A percentile compares a stretch with the other conserved stretches of the same genome.
Conservation (phyloP, 2,113 vertebrate species). For the Rafetus swinhoei region DNA sequence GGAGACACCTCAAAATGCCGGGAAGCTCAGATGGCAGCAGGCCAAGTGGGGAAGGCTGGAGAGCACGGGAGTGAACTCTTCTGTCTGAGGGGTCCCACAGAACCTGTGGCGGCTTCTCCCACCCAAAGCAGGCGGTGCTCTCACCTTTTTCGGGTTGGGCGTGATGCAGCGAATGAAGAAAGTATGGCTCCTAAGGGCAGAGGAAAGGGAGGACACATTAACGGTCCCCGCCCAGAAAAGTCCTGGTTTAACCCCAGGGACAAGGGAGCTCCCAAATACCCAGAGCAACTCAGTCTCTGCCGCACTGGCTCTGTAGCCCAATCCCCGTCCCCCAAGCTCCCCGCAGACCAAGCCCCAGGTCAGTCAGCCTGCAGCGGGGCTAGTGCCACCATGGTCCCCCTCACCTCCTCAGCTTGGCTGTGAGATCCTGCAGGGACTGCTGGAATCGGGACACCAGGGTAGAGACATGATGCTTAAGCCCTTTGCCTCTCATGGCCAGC, state of each 20-base stretch:
- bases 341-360: not conserved
- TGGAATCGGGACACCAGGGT: conserved; percentile 87
- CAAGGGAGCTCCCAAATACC: not conserved
- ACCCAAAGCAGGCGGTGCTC: not conserved
- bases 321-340: too few relatives aligned
- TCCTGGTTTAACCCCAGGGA: not conserved
- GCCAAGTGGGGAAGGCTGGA: not conserved
- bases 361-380: not conserved
- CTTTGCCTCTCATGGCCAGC: conserved; percentile 71
- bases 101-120: not conserved
- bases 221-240: not conserved
- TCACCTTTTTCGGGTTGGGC: conserved; percentile 89
- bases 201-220: not conserved
- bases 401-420: conserved; percentile 86
- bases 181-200: conserved; percentile 81
- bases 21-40: not conserved
- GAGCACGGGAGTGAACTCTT: not conserved
- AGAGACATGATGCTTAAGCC: conserved; percentile 71
- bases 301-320: not conserved
- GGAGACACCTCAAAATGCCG: not conserved
- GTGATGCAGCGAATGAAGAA: conserved; percentile 89
- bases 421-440: conserved; percentile 86
- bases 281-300: not conserved
- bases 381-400: not conserved
- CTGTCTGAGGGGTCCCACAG: not conserved